These are phyloP conservation scores for Asobara japonica DNA, from an alignment of 1,140 invertebrate genomes.

Conservation along the genomic window DNA sequence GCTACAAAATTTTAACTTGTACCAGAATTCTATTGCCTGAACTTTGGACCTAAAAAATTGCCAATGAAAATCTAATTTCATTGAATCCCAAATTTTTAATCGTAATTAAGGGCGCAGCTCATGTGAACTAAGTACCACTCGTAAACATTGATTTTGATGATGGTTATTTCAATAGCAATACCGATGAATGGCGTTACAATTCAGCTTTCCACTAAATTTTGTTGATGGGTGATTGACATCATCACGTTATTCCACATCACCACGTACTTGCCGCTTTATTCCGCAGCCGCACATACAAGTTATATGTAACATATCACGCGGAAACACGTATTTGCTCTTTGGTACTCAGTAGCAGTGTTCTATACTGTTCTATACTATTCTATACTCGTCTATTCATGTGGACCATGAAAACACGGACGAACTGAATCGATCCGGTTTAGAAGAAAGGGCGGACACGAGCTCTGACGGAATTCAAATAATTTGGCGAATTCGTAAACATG, in stretches of 20 bases:
- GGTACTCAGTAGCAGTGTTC: conserved; percentile 35
- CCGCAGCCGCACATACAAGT: conserved; percentile 5
- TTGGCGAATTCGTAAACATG: background rate
- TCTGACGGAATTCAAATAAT: conserved; percentile 11
- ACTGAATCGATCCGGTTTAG: conserved; percentile 16
- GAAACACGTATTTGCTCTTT: conserved; percentile 53
- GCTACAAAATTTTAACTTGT: no score
- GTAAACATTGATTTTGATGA: no score
- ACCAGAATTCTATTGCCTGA: background rate
- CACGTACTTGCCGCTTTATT: conserved; percentile 23
- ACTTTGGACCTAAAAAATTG: background rate
- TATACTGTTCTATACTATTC: background rate
- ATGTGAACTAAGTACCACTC: no score
- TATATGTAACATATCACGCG: conserved; percentile 41
- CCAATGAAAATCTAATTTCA: no score
- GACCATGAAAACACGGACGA: conserved; percentile 32
- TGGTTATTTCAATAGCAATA: no score
- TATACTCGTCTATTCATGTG: conserved; percentile 37
- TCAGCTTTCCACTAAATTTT: conserved; percentile 29
- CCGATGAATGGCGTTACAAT: conserved; percentile 47
- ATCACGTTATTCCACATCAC: conserved; percentile 8
- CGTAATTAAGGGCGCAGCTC: no score
- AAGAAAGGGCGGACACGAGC: background rate
- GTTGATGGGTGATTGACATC: conserved; percentile 6
- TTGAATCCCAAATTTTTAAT: no score